Evolutionary conservation across 2,888 invertebrate genomes (phyloP).

Genomic region (Caradrina clavipalpis): DNA sequence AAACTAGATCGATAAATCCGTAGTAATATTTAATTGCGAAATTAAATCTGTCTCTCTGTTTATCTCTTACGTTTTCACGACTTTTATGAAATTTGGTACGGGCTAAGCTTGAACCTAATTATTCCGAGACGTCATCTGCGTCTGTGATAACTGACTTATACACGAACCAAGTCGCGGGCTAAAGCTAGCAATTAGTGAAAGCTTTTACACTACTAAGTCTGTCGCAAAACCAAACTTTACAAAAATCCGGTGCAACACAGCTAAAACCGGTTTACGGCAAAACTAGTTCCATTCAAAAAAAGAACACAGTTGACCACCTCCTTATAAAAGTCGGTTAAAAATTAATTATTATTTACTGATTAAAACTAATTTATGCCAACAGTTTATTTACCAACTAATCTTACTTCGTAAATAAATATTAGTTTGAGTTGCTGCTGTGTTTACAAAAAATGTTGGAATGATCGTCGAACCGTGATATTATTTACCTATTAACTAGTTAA

Average conservation of each 20-base stretch:
- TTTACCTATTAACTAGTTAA: slow-evolving; percentile 27
- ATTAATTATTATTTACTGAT: slow-evolving; percentile 14
- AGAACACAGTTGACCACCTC: not conserved
- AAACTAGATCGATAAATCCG: too few relatives aligned
- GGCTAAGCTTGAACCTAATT: too few relatives aligned
- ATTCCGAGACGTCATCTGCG: too few relatives aligned
- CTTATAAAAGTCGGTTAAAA: slow-evolving; percentile 1
- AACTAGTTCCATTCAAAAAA: slow-evolving; percentile 6
- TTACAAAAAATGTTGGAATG: slow-evolving; percentile 35
- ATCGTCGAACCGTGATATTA: slow-evolving; percentile 39
- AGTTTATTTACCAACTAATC: slow-evolving; percentile 44
- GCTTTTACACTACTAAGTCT: not conserved
- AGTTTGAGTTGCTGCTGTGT: not conserved
- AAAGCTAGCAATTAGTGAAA: not conserved
- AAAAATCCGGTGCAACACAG: not conserved
- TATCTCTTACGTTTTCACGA: too few relatives aligned
- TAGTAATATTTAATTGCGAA: too few relatives aligned
- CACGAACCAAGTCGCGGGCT: too few relatives aligned
- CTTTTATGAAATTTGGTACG: too few relatives aligned
- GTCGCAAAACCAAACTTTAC: slow-evolving; percentile 11
- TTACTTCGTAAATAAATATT: slow-evolving; percentile 36
- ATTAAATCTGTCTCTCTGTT: too few relatives aligned
- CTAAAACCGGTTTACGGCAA: slow-evolving; percentile 22
- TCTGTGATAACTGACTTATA: too few relatives aligned
- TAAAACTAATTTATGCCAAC: slow-evolving; percentile 43